Evolutionary conservation across 2,888 invertebrate genomes (phyloP).

Genomic region (Drosophila peninsularis): DNA sequence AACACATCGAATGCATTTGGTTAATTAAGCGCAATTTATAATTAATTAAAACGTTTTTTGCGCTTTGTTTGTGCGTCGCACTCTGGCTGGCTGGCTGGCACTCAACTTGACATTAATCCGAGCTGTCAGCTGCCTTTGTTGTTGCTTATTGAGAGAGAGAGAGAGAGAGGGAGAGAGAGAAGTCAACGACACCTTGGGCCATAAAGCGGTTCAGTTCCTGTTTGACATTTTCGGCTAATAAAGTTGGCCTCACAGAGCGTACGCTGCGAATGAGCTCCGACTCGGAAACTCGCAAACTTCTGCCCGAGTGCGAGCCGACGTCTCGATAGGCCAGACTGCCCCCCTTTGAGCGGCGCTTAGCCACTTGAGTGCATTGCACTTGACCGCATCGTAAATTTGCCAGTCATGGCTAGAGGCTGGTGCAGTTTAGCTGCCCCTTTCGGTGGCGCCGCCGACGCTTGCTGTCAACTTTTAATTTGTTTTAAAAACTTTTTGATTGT

Average conservation of each 20-base stretch:
- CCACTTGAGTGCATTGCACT: constrained; percentile 61
- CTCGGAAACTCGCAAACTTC: neutral
- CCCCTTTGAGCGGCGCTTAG: constrained; percentile 11
- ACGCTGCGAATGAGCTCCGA: neutral
- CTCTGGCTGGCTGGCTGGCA: constrained; percentile 6
- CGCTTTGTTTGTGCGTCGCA: neutral
- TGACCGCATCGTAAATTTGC: constrained; percentile 74
- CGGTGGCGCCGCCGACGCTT: neutral
- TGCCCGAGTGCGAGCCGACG: too few relatives aligned
- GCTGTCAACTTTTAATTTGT: constrained; percentile 78
- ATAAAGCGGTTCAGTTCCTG: constrained; percentile 45
- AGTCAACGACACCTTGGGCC: constrained; percentile 54
- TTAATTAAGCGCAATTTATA: constrained; percentile 38
- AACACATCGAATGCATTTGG: constrained; percentile 34
- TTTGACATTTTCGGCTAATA: constrained; percentile 52
- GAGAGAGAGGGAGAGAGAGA: neutral
- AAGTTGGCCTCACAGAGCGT: constrained; percentile 32
- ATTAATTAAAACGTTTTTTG: constrained; percentile 43
- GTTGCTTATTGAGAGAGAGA: constrained; percentile 7
- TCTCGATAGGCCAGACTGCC: neutral
- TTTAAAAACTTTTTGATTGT: constrained; percentile 80
- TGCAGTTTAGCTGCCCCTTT: constrained; percentile 46
- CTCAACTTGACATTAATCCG: constrained; percentile 52
- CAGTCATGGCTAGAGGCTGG: constrained; percentile 56
- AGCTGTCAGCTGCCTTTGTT: constrained; percentile 15